Evolutionary conservation across 1,140 invertebrate genomes (phyloP).

Genomic region (Drosophila quadrilineata): DNA sequence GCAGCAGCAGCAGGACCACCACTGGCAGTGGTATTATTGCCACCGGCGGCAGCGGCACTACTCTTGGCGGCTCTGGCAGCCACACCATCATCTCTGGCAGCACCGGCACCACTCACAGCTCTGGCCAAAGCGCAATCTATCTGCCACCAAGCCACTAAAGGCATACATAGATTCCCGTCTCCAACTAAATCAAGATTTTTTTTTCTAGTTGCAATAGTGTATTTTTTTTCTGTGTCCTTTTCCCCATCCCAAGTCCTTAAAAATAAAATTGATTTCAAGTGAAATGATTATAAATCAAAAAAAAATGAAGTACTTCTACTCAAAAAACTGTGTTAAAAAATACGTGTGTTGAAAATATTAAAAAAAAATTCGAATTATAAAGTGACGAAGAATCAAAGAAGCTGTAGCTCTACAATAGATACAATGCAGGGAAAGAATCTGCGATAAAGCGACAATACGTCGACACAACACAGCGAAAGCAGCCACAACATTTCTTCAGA

Average conservation of each 20-base stretch:
- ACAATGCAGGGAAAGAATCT: no score
- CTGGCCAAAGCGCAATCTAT: slow-evolving; percentile 52
- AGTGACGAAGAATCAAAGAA: no score
- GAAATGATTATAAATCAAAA: slow-evolving; percentile 15
- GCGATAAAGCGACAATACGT: no score
- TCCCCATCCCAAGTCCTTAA: no score
- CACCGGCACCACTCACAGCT: not conserved
- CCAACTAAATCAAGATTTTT: slow-evolving; percentile 2
- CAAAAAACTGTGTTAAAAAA: no score
- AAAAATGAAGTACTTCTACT: not conserved
- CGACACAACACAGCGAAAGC: no score
- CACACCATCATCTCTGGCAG: slow-evolving; percentile 3
- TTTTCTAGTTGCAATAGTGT: slow-evolving; percentile 23
- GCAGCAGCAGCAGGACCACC: slow-evolving; percentile 9
- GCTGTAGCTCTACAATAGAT: no score
- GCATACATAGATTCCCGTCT: not conserved
- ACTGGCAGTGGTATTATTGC: slow-evolving; percentile 10
- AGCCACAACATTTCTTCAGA: no score
- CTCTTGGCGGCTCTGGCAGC: no score
- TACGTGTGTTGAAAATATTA: no score
- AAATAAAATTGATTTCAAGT: slow-evolving; percentile 7
- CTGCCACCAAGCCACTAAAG: slow-evolving; percentile 57
- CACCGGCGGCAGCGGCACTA: not conserved
- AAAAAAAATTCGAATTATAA: no score
- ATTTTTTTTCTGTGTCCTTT: slow-evolving; percentile 14